Conservation (phyloP, 2,888 invertebrate species). For the Cosmia pyralina region DNA sequence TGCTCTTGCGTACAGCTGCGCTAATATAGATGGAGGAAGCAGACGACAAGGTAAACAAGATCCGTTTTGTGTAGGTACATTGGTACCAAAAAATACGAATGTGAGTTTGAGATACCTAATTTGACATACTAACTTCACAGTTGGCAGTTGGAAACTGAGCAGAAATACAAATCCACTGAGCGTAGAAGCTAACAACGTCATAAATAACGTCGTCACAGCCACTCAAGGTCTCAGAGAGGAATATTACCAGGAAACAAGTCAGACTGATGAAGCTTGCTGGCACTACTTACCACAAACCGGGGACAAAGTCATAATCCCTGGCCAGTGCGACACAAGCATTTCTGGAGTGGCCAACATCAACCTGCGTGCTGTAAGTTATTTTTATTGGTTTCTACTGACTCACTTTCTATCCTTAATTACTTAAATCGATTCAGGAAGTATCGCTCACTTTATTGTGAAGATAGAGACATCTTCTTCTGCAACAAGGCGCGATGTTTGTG, state of each 20-base stretch:
- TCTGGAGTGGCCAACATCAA: slow-evolving; percentile 4
- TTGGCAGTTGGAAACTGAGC: slow-evolving; percentile 84
- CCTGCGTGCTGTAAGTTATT: slow-evolving; percentile 68
- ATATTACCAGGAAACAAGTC: slow-evolving; percentile 77
- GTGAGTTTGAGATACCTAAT: neutral
- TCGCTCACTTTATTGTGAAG: neutral
- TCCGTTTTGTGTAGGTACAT: neutral
- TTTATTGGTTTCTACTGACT: neutral
- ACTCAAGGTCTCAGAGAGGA: slow-evolving; percentile 78
- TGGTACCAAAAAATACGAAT: neutral
- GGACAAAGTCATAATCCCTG: slow-evolving; percentile 28
- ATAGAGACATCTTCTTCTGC: neutral
- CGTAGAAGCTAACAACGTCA: slow-evolving; percentile 62
- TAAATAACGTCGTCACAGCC: slow-evolving; percentile 68
- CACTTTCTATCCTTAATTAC: neutral
- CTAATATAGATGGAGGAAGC: slow-evolving; percentile 71
- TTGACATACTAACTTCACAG: slow-evolving; percentile 66
- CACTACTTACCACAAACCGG: slow-evolving; percentile 56
- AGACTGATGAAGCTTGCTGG: slow-evolving; percentile 83
- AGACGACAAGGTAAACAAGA: slow-evolving; percentile 78
- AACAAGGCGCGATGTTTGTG: no score
- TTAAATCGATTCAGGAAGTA: neutral
- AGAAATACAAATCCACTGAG: slow-evolving; percentile 69
- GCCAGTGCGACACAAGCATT: slow-evolving; percentile 25
- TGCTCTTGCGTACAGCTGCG: slow-evolving; percentile 81